phyloP scores from a whole-genome alignment of 2,113 vertebrate genomes.

The Blennius ocellaris region DNA sequence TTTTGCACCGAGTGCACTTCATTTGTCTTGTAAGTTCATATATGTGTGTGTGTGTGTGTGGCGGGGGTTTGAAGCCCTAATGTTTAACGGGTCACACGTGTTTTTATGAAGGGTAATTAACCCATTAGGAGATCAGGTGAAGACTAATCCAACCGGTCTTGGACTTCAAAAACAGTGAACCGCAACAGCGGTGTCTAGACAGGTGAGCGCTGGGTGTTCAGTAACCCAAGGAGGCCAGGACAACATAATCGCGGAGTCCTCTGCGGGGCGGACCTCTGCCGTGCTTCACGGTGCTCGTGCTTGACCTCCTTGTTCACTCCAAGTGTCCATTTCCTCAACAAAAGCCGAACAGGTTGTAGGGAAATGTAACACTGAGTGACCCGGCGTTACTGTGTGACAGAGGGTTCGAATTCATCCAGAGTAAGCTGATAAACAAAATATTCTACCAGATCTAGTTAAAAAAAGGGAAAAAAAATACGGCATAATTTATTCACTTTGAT shows the following conservation, averaged over 20 bases:
- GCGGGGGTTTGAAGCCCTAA: neutral
- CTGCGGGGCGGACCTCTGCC: constrained; percentile 47
- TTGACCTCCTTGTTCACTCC: constrained; percentile 71
- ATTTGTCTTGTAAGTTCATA: too few species aligned
- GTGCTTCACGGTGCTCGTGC: constrained; percentile 62
- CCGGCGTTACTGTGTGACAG: neutral
- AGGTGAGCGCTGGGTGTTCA: constrained; percentile 63
- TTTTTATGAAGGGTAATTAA: constrained; percentile 74
- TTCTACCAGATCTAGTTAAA: too few species aligned
- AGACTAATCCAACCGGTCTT: constrained; percentile 66
- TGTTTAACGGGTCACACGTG: constrained; percentile 46
- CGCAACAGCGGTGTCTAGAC: constrained; percentile 54
- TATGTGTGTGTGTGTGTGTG: constrained; percentile 18
- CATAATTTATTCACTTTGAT: too few species aligned
- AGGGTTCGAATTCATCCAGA: too few species aligned
- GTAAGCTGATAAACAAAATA: too few species aligned
- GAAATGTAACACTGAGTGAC: constrained; percentile 67
- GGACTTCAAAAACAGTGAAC: constrained; percentile 63
- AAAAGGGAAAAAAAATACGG: too few species aligned
- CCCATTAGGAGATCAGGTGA: constrained; percentile 71
- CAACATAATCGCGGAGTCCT: constrained; percentile 58
- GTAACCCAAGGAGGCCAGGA: constrained; percentile 69
- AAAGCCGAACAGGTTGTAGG: constrained; percentile 66
- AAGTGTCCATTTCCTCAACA: constrained; percentile 75
- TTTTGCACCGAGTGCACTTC: too few species aligned